Conservation (phyloP, 1,140 invertebrate species). For the Drosophila equinoxialis region DNA sequence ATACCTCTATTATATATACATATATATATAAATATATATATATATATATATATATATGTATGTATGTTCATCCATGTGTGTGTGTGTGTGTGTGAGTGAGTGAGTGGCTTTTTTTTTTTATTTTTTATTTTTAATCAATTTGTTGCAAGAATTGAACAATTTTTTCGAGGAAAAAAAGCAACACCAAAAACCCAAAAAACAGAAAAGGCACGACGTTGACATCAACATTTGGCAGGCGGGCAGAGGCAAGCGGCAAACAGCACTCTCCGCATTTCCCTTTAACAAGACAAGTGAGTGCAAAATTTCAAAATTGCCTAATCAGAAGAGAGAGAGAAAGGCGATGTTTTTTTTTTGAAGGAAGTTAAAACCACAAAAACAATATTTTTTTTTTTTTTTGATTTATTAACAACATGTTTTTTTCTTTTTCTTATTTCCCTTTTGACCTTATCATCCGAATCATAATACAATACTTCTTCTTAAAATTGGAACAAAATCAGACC, state of each 20-base stretch:
- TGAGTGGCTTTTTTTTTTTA: slow-evolving; percentile 45
- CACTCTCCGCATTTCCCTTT: not conserved
- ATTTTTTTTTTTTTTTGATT: not conserved
- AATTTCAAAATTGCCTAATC: slow-evolving; percentile 11
- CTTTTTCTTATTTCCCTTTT: not conserved
- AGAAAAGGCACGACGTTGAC: slow-evolving; percentile 32
- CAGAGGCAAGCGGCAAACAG: slow-evolving; percentile 9
- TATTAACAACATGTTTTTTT: not conserved
- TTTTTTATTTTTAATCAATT: slow-evolving; percentile 50
- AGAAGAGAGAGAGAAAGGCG: not conserved
- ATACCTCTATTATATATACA: not conserved
- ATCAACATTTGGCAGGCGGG: slow-evolving; percentile 13
- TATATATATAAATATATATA: not conserved
- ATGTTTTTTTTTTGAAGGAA: not conserved
- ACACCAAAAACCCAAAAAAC: slow-evolving; percentile 24
- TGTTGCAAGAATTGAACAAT: slow-evolving; percentile 39
- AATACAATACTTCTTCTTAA: no score
- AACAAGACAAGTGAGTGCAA: slow-evolving; percentile 31
- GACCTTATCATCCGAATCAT: not conserved
- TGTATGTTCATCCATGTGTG: slow-evolving; percentile 35
- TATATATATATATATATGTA: slow-evolving; percentile 13
- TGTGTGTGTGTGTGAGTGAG: slow-evolving; percentile 20
- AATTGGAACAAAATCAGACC: no score
- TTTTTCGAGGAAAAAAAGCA: slow-evolving; percentile 30
- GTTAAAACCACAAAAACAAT: not conserved